Evolutionary conservation across 2,888 invertebrate genomes (phyloP).

Genomic region (Blera fallax): DNA sequence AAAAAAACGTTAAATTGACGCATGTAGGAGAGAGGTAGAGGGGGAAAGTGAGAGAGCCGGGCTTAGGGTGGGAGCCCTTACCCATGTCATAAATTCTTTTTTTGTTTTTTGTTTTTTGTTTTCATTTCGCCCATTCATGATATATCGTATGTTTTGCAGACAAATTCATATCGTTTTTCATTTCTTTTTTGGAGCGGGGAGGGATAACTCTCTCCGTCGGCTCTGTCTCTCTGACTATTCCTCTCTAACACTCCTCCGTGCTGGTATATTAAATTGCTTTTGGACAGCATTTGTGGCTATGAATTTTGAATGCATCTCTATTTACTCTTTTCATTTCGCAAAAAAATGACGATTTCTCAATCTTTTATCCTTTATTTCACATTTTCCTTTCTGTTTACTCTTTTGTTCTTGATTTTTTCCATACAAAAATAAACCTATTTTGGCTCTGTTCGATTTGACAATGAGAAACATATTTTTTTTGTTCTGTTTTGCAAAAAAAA

Average conservation of each 20-base stretch:
- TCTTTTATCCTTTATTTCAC: not conserved
- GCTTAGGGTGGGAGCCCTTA: not conserved
- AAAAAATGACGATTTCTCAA: conserved; percentile 10
- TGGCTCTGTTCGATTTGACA: conserved; percentile 68
- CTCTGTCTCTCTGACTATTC: not conserved
- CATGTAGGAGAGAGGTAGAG: conserved; percentile 54
- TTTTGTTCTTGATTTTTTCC: conserved; percentile 27
- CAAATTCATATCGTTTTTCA: not conserved
- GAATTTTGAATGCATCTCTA: conserved; percentile 61
- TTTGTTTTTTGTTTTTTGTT: too few species aligned
- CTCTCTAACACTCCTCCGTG: conserved; percentile 50
- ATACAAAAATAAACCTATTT: conserved; percentile 57
- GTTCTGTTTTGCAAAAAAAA: conserved; percentile 1
- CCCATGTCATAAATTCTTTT: not conserved
- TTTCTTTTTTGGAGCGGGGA: not conserved
- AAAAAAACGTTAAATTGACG: conserved; percentile 37
- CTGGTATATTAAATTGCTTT: conserved; percentile 58
- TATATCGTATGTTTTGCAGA: conserved; percentile 8
- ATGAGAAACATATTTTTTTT: conserved; percentile 19
- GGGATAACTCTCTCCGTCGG: not conserved
- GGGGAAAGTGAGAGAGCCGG: not conserved
- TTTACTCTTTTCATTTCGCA: conserved; percentile 34
- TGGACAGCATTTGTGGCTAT: conserved; percentile 70
- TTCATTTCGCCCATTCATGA: not conserved
- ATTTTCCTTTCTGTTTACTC: not conserved